These are phyloP conservation scores for Chondrilla cf. caribensis DNA, from an alignment of 37 sponge, comb jelly and placozoan genomes.

Conservation along the genomic window DNA sequence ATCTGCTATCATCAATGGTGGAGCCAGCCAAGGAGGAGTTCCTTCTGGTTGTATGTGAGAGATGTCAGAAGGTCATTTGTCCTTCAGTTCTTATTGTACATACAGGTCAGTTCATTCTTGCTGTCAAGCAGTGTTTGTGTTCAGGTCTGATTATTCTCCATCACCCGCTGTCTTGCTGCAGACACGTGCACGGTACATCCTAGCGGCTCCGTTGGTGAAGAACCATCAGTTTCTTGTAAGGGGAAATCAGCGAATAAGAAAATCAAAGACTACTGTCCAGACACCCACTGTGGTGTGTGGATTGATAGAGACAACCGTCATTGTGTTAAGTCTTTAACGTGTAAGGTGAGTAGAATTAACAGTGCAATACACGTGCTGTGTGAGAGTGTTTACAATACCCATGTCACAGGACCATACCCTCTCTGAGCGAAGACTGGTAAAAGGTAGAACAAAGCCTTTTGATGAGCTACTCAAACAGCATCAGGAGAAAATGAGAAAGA, in stretches of 20 bases:
- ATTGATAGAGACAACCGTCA: constrained; percentile 36
- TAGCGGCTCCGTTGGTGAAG: neutral
- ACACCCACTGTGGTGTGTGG: constrained; percentile 86
- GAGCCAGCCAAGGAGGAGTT: constrained; percentile 53
- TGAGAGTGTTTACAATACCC: no score
- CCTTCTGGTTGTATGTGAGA: constrained; percentile 58
- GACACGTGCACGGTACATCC: neutral
- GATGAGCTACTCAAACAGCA: constrained; percentile 45
- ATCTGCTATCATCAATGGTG: no score
- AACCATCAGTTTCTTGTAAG: neutral
- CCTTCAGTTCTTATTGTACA: neutral
- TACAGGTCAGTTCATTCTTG: neutral
- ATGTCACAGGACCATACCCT: constrained; percentile 43
- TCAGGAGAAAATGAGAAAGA: constrained; percentile 38
- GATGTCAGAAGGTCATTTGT: constrained; percentile 27
- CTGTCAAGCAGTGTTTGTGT: no score
- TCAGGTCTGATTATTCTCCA: neutral
- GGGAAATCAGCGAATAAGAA: constrained; percentile 6
- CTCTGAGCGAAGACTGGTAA: constrained; percentile 25
- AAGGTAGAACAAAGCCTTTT: constrained; percentile 51
- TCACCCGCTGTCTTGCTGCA: neutral
- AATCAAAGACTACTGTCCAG: constrained; percentile 49
- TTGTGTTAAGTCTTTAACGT: constrained; percentile 69
- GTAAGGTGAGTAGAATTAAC: constrained; percentile 59
- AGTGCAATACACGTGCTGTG: neutral